Evolutionary conservation across 2,888 invertebrate species (phyloP).

Genomic region (Caenorhabditis sp.): DNA sequence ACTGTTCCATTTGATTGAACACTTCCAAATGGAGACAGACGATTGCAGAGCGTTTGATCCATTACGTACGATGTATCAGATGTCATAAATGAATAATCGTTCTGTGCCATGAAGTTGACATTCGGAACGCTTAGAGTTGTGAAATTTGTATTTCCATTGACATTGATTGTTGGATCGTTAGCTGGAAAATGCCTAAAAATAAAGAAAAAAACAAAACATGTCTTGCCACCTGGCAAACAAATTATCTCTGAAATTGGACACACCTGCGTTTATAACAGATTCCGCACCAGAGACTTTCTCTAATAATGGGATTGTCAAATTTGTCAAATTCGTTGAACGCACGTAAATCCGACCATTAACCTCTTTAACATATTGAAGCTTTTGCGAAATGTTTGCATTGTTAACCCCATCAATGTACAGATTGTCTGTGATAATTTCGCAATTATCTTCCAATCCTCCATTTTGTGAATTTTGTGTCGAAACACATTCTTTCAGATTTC

Average conservation of each 20-base stretch:
- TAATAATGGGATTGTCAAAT: conserved; percentile 26
- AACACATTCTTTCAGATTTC: conserved; percentile 28
- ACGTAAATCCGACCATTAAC: conserved; percentile 37
- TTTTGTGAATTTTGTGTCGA: conserved; percentile 15
- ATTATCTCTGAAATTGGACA: not conserved
- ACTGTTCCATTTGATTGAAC: conserved; percentile 36
- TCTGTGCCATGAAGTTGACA: conserved; percentile 34
- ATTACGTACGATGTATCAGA: conserved; percentile 20
- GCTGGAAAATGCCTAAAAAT: conserved; percentile 10
- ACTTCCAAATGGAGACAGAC: conserved; percentile 26
- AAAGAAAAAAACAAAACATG: not conserved
- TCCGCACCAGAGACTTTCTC: conserved; percentile 35
- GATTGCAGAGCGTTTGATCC: conserved; percentile 36
- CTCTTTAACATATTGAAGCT: conserved; percentile 33
- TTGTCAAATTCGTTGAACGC: conserved; percentile 20
- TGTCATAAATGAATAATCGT: conserved; percentile 20
- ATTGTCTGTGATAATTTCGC: conserved; percentile 28
- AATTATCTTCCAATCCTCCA: conserved; percentile 27
- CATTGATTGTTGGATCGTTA: conserved; percentile 19
- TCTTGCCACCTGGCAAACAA: not conserved
- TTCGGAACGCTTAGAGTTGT: conserved; percentile 30
- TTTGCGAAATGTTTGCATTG: conserved; percentile 26
- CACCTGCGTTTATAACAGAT: conserved; percentile 10
- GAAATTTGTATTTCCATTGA: conserved; percentile 25
- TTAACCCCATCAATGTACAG: conserved; percentile 30